Evolutionary conservation across 2,888 invertebrate genomes (phyloP), one percentile per base, ranked within the genome.

Genomic region (Lamellibrachia satsuma): DNA sequence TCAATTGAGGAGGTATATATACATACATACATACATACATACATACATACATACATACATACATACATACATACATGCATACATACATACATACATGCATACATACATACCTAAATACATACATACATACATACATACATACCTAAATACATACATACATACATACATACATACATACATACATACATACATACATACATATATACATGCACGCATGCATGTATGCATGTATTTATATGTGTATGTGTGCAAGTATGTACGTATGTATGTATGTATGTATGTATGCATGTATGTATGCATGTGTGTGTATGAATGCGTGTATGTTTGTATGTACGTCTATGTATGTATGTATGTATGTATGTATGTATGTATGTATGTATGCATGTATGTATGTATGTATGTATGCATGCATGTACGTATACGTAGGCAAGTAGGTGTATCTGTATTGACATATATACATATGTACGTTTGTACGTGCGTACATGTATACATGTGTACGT

Each of bases 241-340:
- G 9, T 91, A 91, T 11, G 8, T 27, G 9, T 9, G 9, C n/a
- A 15, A 11, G n/a, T 90, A 90, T 90, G n/a, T 90, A 90, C 1
- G n/a, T 90, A 90, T 90, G n/a, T n/a, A n/a, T n/a, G n/a, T n/a
- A n/a, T n/a, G n/a, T n/a, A 90, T 90, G 22, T 90, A 90, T 90
- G n/a, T 91, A 91, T 91, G 27, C 39, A 51, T 91, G 91, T 27
- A 51, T 91, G 27, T 91, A 51, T 91, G 91, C 39, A 51, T 91
- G 91, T 90, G n/a, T 90, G 1, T 90, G n/a, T 90, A 90, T 90
- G n/a, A 1, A 1, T 90, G n/a, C 1, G 1, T 90, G n/a, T 90
- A 90, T 90, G n/a, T 90, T 1, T 90, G n/a, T 90, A 90, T 90
- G n/a, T n/a, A n/a, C 22, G 90, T 22, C 90, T 90, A 90, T 90